phyloP scores from a whole-genome alignment of 2,113 vertebrate species.

The Willisornis vidua region DNA sequence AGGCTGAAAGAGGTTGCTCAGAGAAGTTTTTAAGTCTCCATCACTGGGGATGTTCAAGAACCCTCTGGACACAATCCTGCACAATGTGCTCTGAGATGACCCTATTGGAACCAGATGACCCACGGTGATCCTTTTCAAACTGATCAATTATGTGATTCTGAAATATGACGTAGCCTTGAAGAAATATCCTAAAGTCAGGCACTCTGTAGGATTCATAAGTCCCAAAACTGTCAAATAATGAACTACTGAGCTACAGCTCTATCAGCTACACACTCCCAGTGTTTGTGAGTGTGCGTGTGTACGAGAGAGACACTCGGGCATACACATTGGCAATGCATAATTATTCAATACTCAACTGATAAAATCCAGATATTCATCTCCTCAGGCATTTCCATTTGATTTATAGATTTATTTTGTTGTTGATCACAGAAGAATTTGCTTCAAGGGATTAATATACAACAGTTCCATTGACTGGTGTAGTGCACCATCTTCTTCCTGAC shows the following conservation, averaged over 20 bases:
- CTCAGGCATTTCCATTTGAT: neutral
- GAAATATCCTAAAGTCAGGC: neutral
- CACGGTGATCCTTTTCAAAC: neutral
- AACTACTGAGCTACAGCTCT: neutral
- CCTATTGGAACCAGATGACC: neutral
- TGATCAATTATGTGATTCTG: neutral
- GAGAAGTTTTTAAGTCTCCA: neutral
- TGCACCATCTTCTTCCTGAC: neutral
- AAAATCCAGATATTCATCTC: neutral
- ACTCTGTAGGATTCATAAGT: neutral
- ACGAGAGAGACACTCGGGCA: neutral
- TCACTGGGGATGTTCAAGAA: neutral
- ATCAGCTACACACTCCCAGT: neutral
- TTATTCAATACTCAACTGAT: neutral
- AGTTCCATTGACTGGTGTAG: neutral
- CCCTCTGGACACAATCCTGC: neutral
- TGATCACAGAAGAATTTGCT: neutral
- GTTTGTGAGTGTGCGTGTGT: neutral
- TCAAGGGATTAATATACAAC: neutral
- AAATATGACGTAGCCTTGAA: neutral
- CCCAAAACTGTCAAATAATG: neutral
- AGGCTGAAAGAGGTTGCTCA: neutral
- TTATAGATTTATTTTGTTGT: neutral
- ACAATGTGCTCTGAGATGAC: neutral
- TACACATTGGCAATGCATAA: neutral